phyloP scores from a whole-genome alignment of 2,888 invertebrate genomes.

The Cremastinae sp. region DNA sequence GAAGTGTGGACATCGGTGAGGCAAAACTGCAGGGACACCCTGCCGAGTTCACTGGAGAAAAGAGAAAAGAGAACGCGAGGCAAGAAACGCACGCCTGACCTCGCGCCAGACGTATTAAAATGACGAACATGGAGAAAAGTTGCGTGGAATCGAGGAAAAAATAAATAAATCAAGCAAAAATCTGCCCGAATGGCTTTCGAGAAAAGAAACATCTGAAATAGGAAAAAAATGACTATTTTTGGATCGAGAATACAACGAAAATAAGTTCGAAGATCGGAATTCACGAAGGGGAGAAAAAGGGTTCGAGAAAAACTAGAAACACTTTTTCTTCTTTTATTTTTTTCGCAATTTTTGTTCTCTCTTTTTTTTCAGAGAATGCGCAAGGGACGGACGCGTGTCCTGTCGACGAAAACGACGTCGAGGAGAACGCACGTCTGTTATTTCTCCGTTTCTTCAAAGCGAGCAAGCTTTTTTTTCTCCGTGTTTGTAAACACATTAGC shows the following conservation, averaged over 20 bases:
- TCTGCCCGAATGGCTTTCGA: constrained; percentile 17
- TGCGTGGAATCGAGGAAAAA: constrained; percentile 33
- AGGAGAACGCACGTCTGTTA: too few species aligned
- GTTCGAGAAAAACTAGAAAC: constrained; percentile 47
- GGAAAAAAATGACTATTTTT: constrained; percentile 73
- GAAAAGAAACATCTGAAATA: constrained; percentile 35
- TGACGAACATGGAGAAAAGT: constrained; percentile 68
- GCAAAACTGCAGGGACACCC: constrained; percentile 62
- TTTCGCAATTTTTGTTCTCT: background rate
- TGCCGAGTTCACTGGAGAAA: constrained; percentile 43
- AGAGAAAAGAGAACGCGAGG: constrained; percentile 55
- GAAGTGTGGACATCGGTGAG: constrained; percentile 62
- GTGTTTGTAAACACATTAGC: too few species aligned
- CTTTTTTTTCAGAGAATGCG: constrained; percentile 5
- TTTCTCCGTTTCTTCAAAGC: too few species aligned
- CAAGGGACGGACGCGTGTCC: background rate
- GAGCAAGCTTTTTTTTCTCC: too few species aligned
- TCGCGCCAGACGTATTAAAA: constrained; percentile 79
- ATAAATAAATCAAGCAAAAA: constrained; percentile 27
- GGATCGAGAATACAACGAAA: constrained; percentile 63
- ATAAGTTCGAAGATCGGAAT: constrained; percentile 68
- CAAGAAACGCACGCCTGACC: constrained; percentile 75
- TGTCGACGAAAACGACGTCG: too few species aligned
- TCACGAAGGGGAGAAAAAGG: constrained; percentile 49
- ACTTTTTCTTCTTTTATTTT: constrained; percentile 2